Base-by-base conservation (phyloP, 2,113 vertebrate species). In the Zosterops borbonicus region DNA sequence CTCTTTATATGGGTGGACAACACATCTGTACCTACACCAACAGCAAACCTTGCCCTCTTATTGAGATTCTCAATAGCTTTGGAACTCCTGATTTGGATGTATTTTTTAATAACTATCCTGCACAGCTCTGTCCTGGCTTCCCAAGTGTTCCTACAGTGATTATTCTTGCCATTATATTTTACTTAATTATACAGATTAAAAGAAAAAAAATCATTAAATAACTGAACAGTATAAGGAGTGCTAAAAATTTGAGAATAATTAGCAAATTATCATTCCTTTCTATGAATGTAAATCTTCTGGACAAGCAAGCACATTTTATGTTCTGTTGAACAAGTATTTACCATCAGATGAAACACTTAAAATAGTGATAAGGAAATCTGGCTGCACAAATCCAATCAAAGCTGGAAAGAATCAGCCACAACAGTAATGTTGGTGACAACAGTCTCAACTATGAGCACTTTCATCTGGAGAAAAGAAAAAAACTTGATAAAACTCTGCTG, bases 321-420 rank as follows among this genome's bases (percentile, higher is more conserved):
- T 95, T 89, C 92, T 63, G n/a, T 92, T 88, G 92, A 94, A 87
- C 50, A 90, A 92, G 91, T 87, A 92, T 93, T 94, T 96, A 60
- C 87, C 53, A 77, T 89, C 87, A 96, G 84, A 96, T 96, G 46
- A 93, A 96, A 94, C 69, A 65, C 50, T 95, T 82, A 94, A 89
- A 52, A 27, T 52, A 84, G 65, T 0, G 56, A 89, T 91, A 96
- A 94, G 55, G 35, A 87, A 94, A 91, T 83, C 47, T 75, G 79
- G 42, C 71, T 7, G 22, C 75, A 87, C 62, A 91, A 96, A 96
- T 91, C 75, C 87, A 96, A 29, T 89, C 74, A 95, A 89, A 90
- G 92, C 82, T 76, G 60, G 19, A 71, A 56, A 89, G 69, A 96
- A 87, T 83, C 87, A 90, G 50, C 52, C 78, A 79, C 82, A 84